Evolutionary conservation across 2,797 vertebrate species (phyloP), one percentile per base, ranked within the genome.

Genomic region (Sparidentex hasta): DNA sequence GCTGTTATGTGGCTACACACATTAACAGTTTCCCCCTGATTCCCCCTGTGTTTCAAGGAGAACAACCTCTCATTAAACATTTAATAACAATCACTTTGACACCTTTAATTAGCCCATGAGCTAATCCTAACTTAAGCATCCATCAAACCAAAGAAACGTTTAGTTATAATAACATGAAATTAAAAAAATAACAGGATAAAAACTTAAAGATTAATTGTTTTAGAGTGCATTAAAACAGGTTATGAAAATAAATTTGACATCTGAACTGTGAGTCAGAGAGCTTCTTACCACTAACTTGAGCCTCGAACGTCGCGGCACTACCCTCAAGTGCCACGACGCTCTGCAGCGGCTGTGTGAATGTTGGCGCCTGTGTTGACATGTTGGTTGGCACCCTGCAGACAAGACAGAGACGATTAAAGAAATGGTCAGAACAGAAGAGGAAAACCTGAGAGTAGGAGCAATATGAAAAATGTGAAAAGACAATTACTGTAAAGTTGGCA

Each of bases 241-340:
- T 8, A 33, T 8, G 33, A 7, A 33, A 17, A 16, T 12, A 46
- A 16, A 46, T 44, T 1, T 25, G 5, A 41, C 1, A 3, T 56
- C 2, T 41, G n/a, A 50, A 50, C 4, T 5, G 27, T 33, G 23
- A 25, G 3, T 38, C 7, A 20, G 3, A 14, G 18, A 12, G 47
- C 2, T 17, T n/a, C 98, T 98, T 97, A 99, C 98, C 98, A 96
- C 97, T 99, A 93, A 99, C 92, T 92, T 98, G 97, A 96, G 97
- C 98, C 96, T 99, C 95, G 96, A 99, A 98, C 95, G 96, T 97
- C 95, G 97, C 97, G 17, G 97, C 95, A 98, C 97, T 98, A 97
- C 98, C 98, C 98, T 99, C 98, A 74, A 99, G 97, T 97, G 96
- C 97, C 95, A 93, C 93, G 71, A 93, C 97, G 56, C 98, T 99